Conservation (phyloP, 2,888 invertebrate genomes). For the Dendrolimus houi region DNA sequence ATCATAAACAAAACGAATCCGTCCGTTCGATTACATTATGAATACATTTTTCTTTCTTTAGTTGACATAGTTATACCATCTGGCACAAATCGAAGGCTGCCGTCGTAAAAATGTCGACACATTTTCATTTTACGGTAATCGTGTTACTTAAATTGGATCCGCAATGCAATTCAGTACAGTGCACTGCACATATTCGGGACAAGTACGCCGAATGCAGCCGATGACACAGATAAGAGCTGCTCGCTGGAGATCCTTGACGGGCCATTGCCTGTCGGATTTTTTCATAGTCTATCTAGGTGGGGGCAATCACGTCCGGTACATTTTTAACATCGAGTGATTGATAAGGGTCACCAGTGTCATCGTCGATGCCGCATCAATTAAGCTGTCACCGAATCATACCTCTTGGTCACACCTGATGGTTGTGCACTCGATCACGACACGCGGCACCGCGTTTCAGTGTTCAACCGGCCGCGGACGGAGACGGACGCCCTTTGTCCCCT, state of each 20-base stretch:
- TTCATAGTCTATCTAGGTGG: too few species aligned
- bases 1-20: background rate
- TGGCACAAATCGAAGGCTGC: slow-evolving; percentile 15
- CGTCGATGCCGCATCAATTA: slow-evolving; percentile 39
- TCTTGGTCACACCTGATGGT: slow-evolving; percentile 43
- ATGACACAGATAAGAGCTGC: too few species aligned
- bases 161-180: slow-evolving; percentile 8
- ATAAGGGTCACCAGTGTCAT: slow-evolving; percentile 10
- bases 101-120: slow-evolving; percentile 14
- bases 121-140: slow-evolving; percentile 19
- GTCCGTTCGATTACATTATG: background rate
- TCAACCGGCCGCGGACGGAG: slow-evolving; percentile 42
- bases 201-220: too few species aligned
- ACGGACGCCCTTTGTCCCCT: slow-evolving; percentile 52
- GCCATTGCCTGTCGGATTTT: too few species aligned
- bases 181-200: too few species aligned
- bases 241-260: too few species aligned
- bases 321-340: slow-evolving; percentile 11
- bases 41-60: background rate
- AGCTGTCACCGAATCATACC: slow-evolving; percentile 25
- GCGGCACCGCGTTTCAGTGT: slow-evolving; percentile 34
- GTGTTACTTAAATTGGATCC: slow-evolving; percentile 16
- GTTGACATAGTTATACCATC: slow-evolving; percentile 22
- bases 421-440: slow-evolving; percentile 25
- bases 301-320: background rate